Evolutionary conservation across 2,797 vertebrate genomes (phyloP), one percentile per base, ranked within the genome.

Genomic region (Sebastes minor): DNA sequence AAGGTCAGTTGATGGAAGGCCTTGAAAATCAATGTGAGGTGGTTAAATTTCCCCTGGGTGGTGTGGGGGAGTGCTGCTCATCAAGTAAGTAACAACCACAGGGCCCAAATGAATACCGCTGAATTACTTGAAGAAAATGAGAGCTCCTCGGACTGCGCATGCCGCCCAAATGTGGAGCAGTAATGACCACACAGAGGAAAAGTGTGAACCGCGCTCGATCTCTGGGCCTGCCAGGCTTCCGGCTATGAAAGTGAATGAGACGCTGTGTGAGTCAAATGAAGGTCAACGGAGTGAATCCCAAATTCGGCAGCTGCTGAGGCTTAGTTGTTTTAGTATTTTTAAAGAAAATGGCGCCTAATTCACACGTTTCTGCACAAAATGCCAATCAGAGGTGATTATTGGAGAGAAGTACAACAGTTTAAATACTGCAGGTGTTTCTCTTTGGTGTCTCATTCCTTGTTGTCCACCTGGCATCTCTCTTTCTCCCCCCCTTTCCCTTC

Each of bases 11-110:
- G 86, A 90, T 85, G 71, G 81, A 90, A 49, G 77, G 78, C 53
- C 80, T 71, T 77, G 72, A 79, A 91, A 92, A 92, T 90, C 79
- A 32, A 80, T 90, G 84, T 62, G 73, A 74, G 86, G 25, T 71
- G 60, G 81, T 65, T 82, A 87, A 83, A 92, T 93, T 92, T 93
- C 89, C 92, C 87, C 69, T 6, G 86, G 74, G 90, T 72, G 66
- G 30, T 16, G 42, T 2, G 11, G 56, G 12, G 60, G 60, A 83
- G 77, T 27, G 81, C 80, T 83, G 81, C 90, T 88, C 90, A 91
- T 89, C 83, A 87, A 69, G 81, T 81, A 86, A 85, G 85, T 86
- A 90, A 91, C 81, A 87, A 85, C 83, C 74, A 80, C 32, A 78
- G 72, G 64, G 53, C 78, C 73, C 56, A 20, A 66, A 86, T 77